Conservation (phyloP, 2,888 invertebrate species). For the Timandra comae region DNA sequence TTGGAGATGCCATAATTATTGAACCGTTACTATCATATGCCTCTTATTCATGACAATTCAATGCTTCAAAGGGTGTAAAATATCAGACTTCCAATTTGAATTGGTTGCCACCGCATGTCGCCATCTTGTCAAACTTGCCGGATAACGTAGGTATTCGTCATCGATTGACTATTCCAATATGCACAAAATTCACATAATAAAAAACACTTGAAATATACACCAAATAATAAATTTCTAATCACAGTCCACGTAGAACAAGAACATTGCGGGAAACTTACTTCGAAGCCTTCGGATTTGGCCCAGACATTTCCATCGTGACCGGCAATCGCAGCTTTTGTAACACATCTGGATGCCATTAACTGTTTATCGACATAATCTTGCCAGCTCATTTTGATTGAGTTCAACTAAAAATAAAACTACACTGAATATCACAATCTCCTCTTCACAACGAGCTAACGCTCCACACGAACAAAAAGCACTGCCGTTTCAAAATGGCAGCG, state of each 20-base stretch:
- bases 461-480: constrained; percentile 77
- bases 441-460: constrained; percentile 74
- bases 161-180: constrained; percentile 29
- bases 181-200: constrained; percentile 40
- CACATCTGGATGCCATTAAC: constrained; percentile 95
- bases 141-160: constrained; percentile 54
- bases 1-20: no score
- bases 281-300: constrained; percentile 95
- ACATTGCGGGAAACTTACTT: constrained; percentile 82
- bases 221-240: constrained; percentile 27
- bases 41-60: no score
- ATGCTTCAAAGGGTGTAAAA: no score
- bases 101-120: constrained; percentile 68
- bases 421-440: constrained; percentile 69
- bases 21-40: no score
- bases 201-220: constrained; percentile 31
- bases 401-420: constrained; percentile 74
- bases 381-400: constrained; percentile 91
- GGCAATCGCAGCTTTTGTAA: constrained; percentile 95
- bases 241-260: constrained; percentile 47
- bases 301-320: constrained; percentile 97
- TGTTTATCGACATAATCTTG: constrained; percentile 99
- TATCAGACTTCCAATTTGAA: no score
- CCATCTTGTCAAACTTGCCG: constrained; percentile 74
- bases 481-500: constrained; percentile 75